Percentiles rank a stretch among this genome's conserved stretches.
Evolutionary conservation across 2,113 vertebrate species (phyloP).

Genomic region (Copsychus sechellarum): DNA sequence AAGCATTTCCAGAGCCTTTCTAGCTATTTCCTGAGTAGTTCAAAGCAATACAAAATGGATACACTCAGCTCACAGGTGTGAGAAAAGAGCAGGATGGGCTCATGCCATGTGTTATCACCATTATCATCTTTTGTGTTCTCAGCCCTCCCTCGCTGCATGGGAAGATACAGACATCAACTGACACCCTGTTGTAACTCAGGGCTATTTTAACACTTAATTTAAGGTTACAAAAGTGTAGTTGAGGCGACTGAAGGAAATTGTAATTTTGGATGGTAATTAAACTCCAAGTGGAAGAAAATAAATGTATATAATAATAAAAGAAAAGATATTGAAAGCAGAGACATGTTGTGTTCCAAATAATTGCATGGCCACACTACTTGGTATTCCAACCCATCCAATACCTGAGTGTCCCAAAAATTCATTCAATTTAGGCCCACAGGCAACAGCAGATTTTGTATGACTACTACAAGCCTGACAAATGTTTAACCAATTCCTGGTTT

Average conservation of each 20-base stretch:
- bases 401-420: neutral
- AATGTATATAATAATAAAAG: neutral
- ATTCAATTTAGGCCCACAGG: neutral
- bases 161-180: neutral
- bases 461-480: neutral
- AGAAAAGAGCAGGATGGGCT: neutral
- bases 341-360: neutral
- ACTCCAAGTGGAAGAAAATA: neutral
- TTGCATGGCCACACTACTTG: too few relatives aligned
- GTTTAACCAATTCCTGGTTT: neutral
- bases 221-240: neutral
- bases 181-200: neutral
- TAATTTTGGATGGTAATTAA: neutral
- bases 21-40: neutral
- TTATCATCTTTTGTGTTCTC: neutral
- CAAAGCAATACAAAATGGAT: neutral
- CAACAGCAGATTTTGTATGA: neutral
- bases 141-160: neutral
- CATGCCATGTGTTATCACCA: neutral
- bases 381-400: neutral
- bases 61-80: neutral
- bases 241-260: neutral
- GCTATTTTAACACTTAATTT: constrained; percentile 10
- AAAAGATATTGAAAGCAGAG: neutral
- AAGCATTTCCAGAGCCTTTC: neutral